Evolutionary conservation across 2,888 invertebrate genomes (phyloP), one percentile per base, ranked within the genome.

Genomic region (Drosophila neotestacea): DNA sequence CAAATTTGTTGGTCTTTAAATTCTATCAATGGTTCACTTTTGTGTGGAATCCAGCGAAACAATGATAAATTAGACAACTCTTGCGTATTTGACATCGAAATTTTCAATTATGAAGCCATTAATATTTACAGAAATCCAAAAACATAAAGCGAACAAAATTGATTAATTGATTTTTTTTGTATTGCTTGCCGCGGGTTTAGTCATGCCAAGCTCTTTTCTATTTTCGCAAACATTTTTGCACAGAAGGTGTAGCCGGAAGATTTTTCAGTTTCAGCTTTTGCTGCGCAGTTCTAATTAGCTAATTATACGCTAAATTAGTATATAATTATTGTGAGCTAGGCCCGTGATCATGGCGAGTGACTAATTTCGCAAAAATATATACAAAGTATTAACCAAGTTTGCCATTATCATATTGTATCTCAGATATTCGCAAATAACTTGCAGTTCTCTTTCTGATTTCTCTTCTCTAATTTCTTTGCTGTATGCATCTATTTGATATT

Each of bases 71-170:
- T 58, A 47, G 13, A 28, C 11, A 38, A 58, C 58, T 58, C 7
- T 48, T 44, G 55, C 13, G 46, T 36, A 28, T 59, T 47, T 47
- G 58, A 59, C 39, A 39, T 28, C 46, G 63, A 54, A 85, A 85
- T 73, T 89, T 84, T 89, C 84, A 90, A 85, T 90, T 90, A 90
- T 85, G 90, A 84, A 86, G 81, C 89, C 85, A 85, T 90, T 89
- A 90, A 84, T 90, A 86, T 90, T 88, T 86, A 73, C 76, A 80
- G 79, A 70, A 64, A 73, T 55, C 76, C 54, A 28, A 46, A 69
- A 81, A 70, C 70, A 70, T 36, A 55, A 69, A 61, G 51, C 77
- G 60, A 51, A 67, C 50, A 66, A 66, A 52, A 55, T 87, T 85
- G 85, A 85, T 85, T 90, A 88, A 85, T 85, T 58, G 89, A 69